These are phyloP conservation scores for Aleiodes sp. DNA, from an alignment of 1,140 invertebrate species.

Conservation along the genomic window DNA sequence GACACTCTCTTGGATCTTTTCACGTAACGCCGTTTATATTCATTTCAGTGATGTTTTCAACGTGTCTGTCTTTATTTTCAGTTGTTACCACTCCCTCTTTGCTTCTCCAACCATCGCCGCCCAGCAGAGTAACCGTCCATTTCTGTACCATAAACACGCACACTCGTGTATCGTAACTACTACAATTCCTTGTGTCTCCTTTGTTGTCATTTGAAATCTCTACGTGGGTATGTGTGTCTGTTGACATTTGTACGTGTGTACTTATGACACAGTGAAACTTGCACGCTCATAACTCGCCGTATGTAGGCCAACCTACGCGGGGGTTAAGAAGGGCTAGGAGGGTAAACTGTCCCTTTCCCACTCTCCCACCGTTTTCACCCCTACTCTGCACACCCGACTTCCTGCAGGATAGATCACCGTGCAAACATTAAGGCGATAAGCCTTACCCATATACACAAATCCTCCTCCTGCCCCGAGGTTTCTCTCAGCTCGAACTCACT, in stretches of 20 bases:
- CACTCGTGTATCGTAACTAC: not conserved
- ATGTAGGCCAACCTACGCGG: slow-evolving; percentile 31
- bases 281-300: slow-evolving; percentile 28
- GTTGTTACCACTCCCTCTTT: not conserved
- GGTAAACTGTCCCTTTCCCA: not conserved
- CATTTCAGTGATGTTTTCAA: not conserved
- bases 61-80: slow-evolving; percentile 22
- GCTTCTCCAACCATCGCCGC: not conserved
- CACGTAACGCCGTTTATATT: slow-evolving; percentile 13
- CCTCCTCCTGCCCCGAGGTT: not conserved
- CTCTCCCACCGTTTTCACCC: not conserved
- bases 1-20: slow-evolving; percentile 22
- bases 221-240: not conserved
- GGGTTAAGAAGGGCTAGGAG: not conserved
- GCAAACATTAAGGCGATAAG: slow-evolving; percentile 38
- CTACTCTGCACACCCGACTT: slow-evolving; percentile 14
- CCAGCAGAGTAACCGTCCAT: slow-evolving; percentile 31
- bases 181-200: not conserved
- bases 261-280: slow-evolving; percentile 32
- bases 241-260: not conserved
- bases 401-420: slow-evolving; percentile 38
- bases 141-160: slow-evolving; percentile 31
- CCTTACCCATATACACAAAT: slow-evolving; percentile 11
- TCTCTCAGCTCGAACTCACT: not conserved
- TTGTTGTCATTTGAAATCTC: not conserved